Conservation (phyloP, 2,797 vertebrate genomes). For the Tragopan temminckii region DNA sequence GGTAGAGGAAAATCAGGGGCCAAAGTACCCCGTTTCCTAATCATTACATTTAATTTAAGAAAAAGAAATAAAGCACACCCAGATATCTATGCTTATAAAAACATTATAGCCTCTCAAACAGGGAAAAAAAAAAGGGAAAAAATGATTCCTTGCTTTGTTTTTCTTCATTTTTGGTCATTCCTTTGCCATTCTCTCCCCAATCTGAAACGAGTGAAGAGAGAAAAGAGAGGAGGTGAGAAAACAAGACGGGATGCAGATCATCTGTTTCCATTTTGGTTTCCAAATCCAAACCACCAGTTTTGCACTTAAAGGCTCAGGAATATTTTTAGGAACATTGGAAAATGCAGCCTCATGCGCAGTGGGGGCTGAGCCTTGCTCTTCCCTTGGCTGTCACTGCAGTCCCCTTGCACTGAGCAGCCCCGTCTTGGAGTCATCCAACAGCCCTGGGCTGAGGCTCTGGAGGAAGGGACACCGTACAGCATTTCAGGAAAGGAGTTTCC, state of each 20-base stretch:
- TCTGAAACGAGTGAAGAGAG: not conserved
- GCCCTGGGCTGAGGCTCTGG: not conserved
- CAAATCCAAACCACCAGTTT: not conserved
- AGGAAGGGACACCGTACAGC: not conserved
- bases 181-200: not conserved
- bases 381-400: not conserved
- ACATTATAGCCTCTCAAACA: not conserved
- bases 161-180: constrained; percentile 26
- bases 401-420: not conserved
- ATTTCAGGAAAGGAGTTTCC: not conserved
- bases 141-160: not conserved
- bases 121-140: not conserved
- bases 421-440: too few species aligned
- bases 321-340: constrained; percentile 11
- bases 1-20: not conserved
- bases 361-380: not conserved
- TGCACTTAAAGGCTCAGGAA: not conserved
- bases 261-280: constrained; percentile 53
- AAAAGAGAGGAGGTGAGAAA: constrained; percentile 71
- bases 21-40: not conserved
- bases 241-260: constrained; percentile 18
- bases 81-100: not conserved
- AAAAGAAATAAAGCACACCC: not conserved
- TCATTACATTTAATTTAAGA: not conserved
- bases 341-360: not conserved